Evolutionary conservation across 1,140 invertebrate species (phyloP).

Genomic region (Cheumatopsyche charites): DNA sequence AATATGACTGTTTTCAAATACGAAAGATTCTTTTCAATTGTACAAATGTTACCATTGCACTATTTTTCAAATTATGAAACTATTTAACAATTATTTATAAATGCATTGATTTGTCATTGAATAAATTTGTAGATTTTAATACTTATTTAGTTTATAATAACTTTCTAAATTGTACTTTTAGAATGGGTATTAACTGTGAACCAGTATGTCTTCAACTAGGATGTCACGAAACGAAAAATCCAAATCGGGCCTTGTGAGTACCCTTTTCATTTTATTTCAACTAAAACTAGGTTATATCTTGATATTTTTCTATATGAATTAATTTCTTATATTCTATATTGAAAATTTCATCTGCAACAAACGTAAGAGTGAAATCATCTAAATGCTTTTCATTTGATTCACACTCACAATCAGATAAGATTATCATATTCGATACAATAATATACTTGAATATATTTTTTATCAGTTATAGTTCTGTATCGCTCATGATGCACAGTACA

Average conservation of each 20-base stretch:
- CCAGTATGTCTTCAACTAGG: conserved; percentile 51
- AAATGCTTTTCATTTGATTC: not conserved
- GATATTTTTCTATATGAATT: not conserved
- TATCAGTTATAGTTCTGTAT: conserved; percentile 21
- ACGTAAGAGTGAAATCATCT: not conserved
- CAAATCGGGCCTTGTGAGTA: conserved; percentile 60
- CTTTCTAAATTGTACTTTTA: conserved; percentile 43
- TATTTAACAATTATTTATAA: too few species aligned
- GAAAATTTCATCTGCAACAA: too few species aligned
- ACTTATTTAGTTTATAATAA: too few species aligned
- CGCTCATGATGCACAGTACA: not conserved
- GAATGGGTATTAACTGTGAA: conserved; percentile 57
- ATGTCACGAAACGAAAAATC: conserved; percentile 62
- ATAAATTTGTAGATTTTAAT: too few species aligned
- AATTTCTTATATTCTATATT: too few species aligned
- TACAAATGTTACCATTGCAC: too few species aligned
- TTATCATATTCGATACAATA: conserved; percentile 7
- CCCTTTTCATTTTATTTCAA: conserved; percentile 29
- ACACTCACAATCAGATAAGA: not conserved
- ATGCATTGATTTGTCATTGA: too few species aligned
- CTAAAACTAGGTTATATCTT: not conserved
- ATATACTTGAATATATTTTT: conserved; percentile 7
- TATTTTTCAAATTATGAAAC: too few species aligned
- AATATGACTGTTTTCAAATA: too few species aligned
- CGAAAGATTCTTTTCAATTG: too few species aligned